Conservation (phyloP, 2,797 vertebrate genomes). For the Diceros bicornis region DNA sequence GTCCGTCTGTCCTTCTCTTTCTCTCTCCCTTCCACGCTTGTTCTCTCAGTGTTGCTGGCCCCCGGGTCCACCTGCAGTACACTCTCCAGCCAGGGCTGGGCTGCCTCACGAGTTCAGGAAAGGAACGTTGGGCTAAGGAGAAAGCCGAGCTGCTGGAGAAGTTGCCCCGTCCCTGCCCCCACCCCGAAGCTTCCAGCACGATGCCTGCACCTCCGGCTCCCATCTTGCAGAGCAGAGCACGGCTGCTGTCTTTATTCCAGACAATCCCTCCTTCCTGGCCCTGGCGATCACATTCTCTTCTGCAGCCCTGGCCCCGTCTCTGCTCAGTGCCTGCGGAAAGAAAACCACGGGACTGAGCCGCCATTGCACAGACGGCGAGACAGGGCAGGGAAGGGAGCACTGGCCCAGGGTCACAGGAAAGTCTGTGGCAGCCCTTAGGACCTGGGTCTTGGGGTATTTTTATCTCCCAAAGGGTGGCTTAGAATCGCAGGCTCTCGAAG, state of each 20-base stretch:
- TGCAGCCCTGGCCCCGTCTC: background rate
- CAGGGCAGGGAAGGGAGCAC: background rate
- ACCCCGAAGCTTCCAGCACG: rapidly evolving
- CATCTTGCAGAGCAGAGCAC: rapidly evolving
- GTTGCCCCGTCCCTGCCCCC: background rate
- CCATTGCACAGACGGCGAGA: background rate
- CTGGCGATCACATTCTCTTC: background rate
- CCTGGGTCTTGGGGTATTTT: background rate
- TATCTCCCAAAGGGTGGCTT: background rate
- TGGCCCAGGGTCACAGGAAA: background rate
- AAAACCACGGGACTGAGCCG: background rate
- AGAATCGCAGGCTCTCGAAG: background rate
- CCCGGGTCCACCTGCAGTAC: background rate
- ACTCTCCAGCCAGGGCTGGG: background rate
- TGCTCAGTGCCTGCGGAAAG: background rate
- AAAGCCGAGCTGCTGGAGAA: background rate
- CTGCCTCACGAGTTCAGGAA: background rate
- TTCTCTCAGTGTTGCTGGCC: background rate
- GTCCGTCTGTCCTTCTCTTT: background rate
- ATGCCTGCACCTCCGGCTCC: background rate
- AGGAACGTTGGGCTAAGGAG: background rate
- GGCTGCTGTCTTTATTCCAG: background rate
- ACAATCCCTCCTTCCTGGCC: background rate
- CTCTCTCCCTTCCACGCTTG: background rate
- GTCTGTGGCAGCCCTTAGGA: background rate